A percentile compares a stretch with the other conserved stretches of the same genome.
Conservation (phyloP, 2,888 invertebrate species). For the Drosophila merina region DNA sequence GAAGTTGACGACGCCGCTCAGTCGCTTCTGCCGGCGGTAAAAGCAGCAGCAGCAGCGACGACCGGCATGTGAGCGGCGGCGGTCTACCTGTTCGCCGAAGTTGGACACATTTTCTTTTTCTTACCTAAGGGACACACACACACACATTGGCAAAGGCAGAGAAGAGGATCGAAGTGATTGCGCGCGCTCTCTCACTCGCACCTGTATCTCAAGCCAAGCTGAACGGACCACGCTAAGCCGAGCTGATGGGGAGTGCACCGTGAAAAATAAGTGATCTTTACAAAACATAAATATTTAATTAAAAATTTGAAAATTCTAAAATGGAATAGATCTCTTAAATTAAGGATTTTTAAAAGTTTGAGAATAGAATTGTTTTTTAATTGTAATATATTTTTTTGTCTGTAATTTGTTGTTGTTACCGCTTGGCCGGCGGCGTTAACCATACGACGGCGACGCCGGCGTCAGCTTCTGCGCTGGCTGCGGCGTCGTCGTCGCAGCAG, state of each 20-base stretch:
- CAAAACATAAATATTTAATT: too few species aligned
- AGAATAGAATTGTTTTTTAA: background rate
- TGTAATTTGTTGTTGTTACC: conserved; percentile 59
- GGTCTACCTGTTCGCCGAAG: conserved; percentile 75
- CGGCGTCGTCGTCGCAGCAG: conserved; percentile 42
- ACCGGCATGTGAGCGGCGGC: conserved; percentile 53
- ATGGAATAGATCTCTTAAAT: background rate
- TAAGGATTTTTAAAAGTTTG: background rate
- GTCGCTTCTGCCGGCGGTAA: conserved; percentile 58
- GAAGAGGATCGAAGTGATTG: conserved; percentile 33
- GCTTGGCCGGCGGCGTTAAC: conserved; percentile 79
- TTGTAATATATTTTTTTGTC: background rate
- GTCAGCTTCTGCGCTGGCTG: conserved; percentile 43
- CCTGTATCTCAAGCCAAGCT: conserved; percentile 75
- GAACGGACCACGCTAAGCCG: conserved; percentile 77
- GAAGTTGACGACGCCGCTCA: conserved; percentile 66
- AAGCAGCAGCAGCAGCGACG: conserved; percentile 35
- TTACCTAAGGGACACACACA: conserved; percentile 74
- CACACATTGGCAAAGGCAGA: conserved; percentile 27
- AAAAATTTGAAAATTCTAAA: too few species aligned
- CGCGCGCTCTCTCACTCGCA: conserved; percentile 37
- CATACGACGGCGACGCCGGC: conserved; percentile 50
- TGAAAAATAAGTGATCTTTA: background rate
- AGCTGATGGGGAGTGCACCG: conserved; percentile 1
- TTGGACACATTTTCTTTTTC: conserved; percentile 76